phyloP scores from a whole-genome alignment of 2,888 invertebrate species.

The Aromia moschata region DNA sequence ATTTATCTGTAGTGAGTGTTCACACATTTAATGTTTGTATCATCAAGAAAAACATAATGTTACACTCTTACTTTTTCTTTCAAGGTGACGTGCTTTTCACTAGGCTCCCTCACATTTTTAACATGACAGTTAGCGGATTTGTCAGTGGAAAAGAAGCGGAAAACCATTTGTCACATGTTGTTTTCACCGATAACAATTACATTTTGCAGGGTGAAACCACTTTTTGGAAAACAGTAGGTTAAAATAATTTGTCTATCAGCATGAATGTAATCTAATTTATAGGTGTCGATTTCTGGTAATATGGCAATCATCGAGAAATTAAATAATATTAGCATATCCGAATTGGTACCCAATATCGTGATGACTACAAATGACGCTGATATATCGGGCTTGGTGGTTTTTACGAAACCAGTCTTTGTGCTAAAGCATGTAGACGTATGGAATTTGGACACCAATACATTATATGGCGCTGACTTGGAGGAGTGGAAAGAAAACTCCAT shows the following conservation, averaged over 20 bases:
- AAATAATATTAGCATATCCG: conserved; percentile 56
- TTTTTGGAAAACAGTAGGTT: conserved; percentile 51
- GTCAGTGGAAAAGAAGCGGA: conserved; percentile 49
- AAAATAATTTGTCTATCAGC: neutral
- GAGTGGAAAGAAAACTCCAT: conserved; percentile 62
- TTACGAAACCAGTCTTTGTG: conserved; percentile 54
- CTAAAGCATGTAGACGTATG: conserved; percentile 43
- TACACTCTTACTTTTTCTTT: no score
- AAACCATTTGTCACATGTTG: conserved; percentile 51
- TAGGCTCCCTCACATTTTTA: conserved; percentile 49
- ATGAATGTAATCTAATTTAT: no score
- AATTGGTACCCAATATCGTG: conserved; percentile 60
- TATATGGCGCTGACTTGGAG: conserved; percentile 60
- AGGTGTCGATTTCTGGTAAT: conserved; percentile 55
- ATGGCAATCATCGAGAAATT: conserved; percentile 48
- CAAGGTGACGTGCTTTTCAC: conserved; percentile 57
- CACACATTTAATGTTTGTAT: no score
- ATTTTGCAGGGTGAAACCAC: conserved; percentile 41
- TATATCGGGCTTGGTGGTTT: conserved; percentile 57
- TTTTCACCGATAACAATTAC: conserved; percentile 47
- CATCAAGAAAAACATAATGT: no score
- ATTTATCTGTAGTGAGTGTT: no score
- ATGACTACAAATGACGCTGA: conserved; percentile 56
- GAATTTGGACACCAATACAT: conserved; percentile 53
- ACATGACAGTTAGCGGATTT: conserved; percentile 49